phyloP scores from a whole-genome alignment of 23 tunicate species.

The Corella eumyota region DNA sequence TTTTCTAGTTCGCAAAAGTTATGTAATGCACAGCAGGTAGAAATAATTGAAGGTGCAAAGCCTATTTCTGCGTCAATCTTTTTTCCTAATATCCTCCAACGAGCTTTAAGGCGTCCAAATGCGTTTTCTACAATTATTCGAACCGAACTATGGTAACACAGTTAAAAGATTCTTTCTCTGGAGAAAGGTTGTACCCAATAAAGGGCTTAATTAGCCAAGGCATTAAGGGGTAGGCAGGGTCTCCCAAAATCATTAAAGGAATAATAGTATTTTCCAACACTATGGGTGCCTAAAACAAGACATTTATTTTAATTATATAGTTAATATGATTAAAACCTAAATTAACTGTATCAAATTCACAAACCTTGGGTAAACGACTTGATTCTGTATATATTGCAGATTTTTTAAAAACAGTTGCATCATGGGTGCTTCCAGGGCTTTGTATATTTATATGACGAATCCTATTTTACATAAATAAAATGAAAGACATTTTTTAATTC shows the following conservation, averaged over 20 bases:
- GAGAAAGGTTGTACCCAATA: neutral
- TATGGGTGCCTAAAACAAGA: conserved; percentile 4
- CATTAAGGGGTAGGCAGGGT: conserved; percentile 7
- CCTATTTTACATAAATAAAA: too few species aligned
- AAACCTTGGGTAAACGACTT: conserved; percentile 1
- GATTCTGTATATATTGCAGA: neutral
- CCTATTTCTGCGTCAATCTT: neutral
- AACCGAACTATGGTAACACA: conserved; percentile 1
- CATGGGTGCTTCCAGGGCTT: conserved; percentile 5
- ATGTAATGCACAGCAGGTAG: conserved; percentile 1
- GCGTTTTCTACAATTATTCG: conserved; percentile 5
- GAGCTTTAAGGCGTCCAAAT: conserved; percentile 6
- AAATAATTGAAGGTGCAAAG: conserved; percentile 1
- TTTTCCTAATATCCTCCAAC: conserved; percentile 4
- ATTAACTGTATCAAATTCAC: too few species aligned
- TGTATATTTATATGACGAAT: neutral
- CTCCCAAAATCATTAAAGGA: conserved; percentile 2
- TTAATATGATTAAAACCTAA: too few species aligned
- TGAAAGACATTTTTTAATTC: too few species aligned
- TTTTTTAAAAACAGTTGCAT: conserved; percentile 3
- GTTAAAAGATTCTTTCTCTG: too few species aligned
- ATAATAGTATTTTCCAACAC: neutral
- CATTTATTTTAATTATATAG: neutral
- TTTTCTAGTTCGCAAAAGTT: neutral
- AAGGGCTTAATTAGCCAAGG: conserved; percentile 6